A percentile compares a stretch with the other conserved stretches of the same genome.
These are phyloP conservation scores for Cacatua alba DNA, from an alignment of 2,113 vertebrate genomes.

Conservation along the genomic window DNA sequence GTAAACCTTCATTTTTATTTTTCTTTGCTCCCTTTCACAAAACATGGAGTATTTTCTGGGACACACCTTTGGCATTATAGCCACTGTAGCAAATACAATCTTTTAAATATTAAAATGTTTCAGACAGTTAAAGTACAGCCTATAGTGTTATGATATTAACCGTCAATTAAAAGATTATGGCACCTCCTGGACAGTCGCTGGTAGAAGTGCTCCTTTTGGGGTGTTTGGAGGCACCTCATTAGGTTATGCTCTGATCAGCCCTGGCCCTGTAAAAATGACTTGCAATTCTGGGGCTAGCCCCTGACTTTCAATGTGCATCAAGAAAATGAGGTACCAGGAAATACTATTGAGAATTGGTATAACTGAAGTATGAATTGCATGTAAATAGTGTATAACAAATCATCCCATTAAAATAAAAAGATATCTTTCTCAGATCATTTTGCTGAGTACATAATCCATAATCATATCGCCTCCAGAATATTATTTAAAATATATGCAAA, in stretches of 20 bases:
- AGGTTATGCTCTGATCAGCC: neutral
- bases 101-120: neutral
- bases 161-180: neutral
- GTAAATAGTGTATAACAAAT: neutral
- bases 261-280: neutral
- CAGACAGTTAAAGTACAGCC: neutral
- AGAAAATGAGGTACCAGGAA: neutral
- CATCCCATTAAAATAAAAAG: neutral
- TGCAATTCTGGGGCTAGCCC: neutral
- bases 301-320: neutral
- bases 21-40: neutral
- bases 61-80: neutral
- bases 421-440: neutral
- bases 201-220: rapidly evolving
- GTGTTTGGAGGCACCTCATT: neutral
- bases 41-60: neutral
- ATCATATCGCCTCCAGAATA: neutral
- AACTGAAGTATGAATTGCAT: neutral
- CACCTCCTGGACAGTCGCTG: neutral
- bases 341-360: neutral
- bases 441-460: neutral
- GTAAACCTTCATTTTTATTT: neutral
- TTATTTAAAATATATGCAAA: neutral
- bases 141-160: neutral
- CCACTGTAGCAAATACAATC: neutral